Percentiles rank a stretch among this genome's conserved stretches.
These are phyloP conservation scores for Hemichromis elongatus DNA, from an alignment of 2,113 vertebrate species.

Conservation along the genomic window DNA sequence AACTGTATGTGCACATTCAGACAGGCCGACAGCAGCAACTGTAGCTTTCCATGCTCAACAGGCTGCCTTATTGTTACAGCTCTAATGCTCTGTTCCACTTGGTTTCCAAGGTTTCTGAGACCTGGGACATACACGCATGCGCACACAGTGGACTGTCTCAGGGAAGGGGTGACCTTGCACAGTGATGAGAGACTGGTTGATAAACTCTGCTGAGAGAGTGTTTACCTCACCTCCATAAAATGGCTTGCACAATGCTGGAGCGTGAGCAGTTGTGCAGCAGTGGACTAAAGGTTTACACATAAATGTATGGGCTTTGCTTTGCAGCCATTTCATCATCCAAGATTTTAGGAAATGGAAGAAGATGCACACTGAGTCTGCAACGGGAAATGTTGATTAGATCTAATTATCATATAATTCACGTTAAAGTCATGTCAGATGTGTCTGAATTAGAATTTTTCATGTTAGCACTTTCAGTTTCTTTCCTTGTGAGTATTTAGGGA, in stretches of 20 bases:
- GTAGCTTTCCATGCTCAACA: constrained; percentile 59
- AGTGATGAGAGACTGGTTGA: constrained; percentile 43
- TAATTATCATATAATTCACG: not conserved
- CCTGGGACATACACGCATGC: not conserved
- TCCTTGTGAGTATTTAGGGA: not conserved
- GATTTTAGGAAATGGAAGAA: not conserved
- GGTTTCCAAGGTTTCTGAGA: constrained; percentile 37
- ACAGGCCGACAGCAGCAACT: constrained; percentile 28
- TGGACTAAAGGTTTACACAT: not conserved
- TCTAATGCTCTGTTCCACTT: constrained; percentile 31
- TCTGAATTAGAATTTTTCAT: not conserved
- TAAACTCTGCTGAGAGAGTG: constrained; percentile 37
- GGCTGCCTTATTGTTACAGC: constrained; percentile 44
- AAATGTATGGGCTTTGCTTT: not conserved
- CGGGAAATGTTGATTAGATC: not conserved
- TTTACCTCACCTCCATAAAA: constrained; percentile 28
- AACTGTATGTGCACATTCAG: not conserved
- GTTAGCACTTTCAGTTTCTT: not conserved
- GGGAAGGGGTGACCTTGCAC: constrained; percentile 50
- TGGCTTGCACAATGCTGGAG: not conserved
- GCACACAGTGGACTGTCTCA: constrained; percentile 2
- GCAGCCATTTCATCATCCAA: constrained; percentile 23
- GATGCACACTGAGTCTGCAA: not conserved
- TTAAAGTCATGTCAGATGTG: not conserved
- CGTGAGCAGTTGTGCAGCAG: not conserved